A percentile compares a stretch with the other conserved stretches of the same genome.
Conservation (phyloP, 1,140 invertebrate genomes). For the Cephus cinctus region DNA sequence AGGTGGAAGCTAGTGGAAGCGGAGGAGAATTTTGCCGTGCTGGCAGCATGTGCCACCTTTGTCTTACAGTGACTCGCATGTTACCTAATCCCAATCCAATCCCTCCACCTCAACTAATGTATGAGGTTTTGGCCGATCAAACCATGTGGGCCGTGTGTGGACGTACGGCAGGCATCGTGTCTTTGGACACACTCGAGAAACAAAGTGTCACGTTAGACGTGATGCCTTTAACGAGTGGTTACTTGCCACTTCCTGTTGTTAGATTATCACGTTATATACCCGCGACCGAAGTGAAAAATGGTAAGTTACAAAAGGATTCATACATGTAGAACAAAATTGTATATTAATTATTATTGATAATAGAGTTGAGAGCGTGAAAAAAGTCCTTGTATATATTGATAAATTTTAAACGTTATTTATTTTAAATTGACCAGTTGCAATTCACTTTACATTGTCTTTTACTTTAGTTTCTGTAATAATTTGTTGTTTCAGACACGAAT, state of each 20-base stretch:
- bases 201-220: conserved; percentile 83
- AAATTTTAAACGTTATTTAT: too few relatives aligned
- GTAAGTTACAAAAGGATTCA: too few relatives aligned
- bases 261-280: conserved; percentile 90
- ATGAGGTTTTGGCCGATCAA: conserved; percentile 88
- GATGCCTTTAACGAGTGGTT: conserved; percentile 87
- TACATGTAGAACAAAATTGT: too few relatives aligned
- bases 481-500: conserved; percentile 30
- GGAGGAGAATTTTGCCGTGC: conserved; percentile 88
- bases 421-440: too few relatives aligned
- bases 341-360: too few relatives aligned
- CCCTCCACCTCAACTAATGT: conserved; percentile 75
- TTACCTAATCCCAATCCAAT: conserved; percentile 42
- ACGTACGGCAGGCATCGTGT: conserved; percentile 81
- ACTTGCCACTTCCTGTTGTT: conserved; percentile 83
- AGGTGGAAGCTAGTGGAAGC: conserved; percentile 75
- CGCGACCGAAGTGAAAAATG: conserved; percentile 67
- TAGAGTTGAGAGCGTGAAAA: too few relatives aligned
- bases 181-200: conserved; percentile 68
- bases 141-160: conserved; percentile 91
- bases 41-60: conserved; percentile 83
- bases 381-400: too few relatives aligned
- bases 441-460: conserved; percentile 4
- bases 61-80: conserved; percentile 68
- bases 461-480: conserved; percentile 11